Conservation (phyloP, 2,113 vertebrate genomes). For the Campylomormyrus tamandua region DNA sequence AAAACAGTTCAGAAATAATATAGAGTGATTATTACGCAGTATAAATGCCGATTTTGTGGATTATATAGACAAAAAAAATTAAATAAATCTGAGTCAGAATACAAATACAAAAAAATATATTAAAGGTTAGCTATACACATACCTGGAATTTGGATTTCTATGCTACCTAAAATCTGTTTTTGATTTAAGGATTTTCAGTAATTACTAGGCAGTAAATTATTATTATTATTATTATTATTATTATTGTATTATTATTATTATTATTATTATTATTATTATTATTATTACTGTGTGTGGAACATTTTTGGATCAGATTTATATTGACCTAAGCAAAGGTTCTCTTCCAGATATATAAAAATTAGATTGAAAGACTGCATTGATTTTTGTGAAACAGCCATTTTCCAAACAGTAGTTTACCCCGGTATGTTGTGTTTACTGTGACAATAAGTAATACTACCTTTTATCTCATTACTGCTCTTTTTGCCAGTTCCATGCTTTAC, state of each 20-base stretch:
- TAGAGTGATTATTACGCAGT: background rate
- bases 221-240: background rate
- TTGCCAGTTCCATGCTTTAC: slow-evolving; percentile 24
- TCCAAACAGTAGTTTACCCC: background rate
- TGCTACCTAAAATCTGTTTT: background rate
- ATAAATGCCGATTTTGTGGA: background rate
- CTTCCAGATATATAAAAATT: background rate
- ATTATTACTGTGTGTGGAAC: background rate
- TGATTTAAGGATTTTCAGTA: background rate
- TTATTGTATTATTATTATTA: background rate
- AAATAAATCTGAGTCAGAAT: background rate
- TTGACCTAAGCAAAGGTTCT: slow-evolving; percentile 2
- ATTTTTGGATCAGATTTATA: background rate
- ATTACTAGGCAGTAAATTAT: background rate
- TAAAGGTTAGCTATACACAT: background rate
- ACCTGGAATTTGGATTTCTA: background rate
- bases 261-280: slow-evolving; percentile 2
- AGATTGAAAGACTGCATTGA: background rate
- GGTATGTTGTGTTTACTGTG: background rate
- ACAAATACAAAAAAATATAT: background rate
- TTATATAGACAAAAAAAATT: background rate
- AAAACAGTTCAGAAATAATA: background rate
- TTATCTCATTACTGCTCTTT: background rate
- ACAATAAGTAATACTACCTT: background rate
- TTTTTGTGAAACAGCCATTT: background rate